phyloP scores from a whole-genome alignment of 2,797 vertebrate genomes.

The Pseudomugil gertrudae region DNA sequence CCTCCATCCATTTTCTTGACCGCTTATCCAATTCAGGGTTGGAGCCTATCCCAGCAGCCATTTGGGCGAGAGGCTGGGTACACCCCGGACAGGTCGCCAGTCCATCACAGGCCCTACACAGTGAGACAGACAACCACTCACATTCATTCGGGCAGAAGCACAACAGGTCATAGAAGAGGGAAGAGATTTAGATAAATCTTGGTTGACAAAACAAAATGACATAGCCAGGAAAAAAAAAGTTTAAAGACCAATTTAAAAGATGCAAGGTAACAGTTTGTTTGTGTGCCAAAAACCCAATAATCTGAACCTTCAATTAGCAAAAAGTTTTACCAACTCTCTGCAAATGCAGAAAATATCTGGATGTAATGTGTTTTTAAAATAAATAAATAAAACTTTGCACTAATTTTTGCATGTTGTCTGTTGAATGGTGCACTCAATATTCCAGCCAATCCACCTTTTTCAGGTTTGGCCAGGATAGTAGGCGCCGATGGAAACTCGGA shows the following conservation, averaged over 20 bases:
- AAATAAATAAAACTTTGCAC: not conserved
- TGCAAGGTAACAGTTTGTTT: not conserved
- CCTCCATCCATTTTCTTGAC: too few relatives aligned
- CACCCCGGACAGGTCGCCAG: too few relatives aligned
- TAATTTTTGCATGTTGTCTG: not conserved
- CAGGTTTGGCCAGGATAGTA: slow-evolving; percentile 65
- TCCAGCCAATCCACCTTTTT: slow-evolving; percentile 88
- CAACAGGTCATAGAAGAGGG: too few relatives aligned
- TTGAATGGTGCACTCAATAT: slow-evolving; percentile 60
- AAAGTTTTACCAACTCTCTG: not conserved
- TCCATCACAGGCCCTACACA: too few relatives aligned
- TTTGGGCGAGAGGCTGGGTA: too few relatives aligned
- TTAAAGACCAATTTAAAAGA: not conserved
- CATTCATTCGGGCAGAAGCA: too few relatives aligned
- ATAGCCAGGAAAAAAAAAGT: not conserved
- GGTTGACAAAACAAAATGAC: too few relatives aligned
- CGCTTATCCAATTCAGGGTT: too few relatives aligned
- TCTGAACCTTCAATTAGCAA: not conserved
- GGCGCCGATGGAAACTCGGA: slow-evolving; percentile 72
- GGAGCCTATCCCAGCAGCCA: too few relatives aligned
- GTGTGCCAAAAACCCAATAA: not conserved
- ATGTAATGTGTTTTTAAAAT: too few relatives aligned
- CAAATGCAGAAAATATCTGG: too few relatives aligned
- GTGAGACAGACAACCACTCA: too few relatives aligned
- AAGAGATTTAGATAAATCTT: not conserved